Evolutionary conservation across 1,140 invertebrate species (phyloP).

Genomic region (Drosophila ogumai): DNA sequence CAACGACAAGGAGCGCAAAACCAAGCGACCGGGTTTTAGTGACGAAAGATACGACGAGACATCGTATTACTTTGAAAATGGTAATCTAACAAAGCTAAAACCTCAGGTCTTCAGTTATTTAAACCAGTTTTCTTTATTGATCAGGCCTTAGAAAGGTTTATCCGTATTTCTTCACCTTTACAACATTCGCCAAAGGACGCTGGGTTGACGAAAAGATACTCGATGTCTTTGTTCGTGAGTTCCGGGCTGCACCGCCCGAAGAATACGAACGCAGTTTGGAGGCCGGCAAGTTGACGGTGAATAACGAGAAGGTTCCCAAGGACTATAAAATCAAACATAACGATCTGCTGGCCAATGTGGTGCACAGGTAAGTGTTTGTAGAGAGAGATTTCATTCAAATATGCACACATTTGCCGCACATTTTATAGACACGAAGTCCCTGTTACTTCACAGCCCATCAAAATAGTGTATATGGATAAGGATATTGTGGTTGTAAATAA

Average conservation of each 20-base stretch:
- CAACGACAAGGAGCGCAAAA: slow-evolving; percentile 96
- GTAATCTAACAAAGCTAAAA: slow-evolving; percentile 86
- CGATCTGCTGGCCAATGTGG: slow-evolving; percentile 96
- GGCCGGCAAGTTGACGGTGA: slow-evolving; percentile 96
- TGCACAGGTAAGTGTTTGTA: slow-evolving; percentile 92
- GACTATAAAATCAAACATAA: slow-evolving; percentile 97
- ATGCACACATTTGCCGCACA: slow-evolving; percentile 25
- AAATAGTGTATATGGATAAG: slow-evolving; percentile 98
- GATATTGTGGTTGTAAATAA: slow-evolving; percentile 99
- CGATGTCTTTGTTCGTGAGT: slow-evolving; percentile 97
- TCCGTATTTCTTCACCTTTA: slow-evolving; percentile 99
- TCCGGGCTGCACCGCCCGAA: slow-evolving; percentile 95
- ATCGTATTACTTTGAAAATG: slow-evolving; percentile 98
- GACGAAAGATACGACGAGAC: slow-evolving; percentile 97
- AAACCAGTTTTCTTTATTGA: not conserved
- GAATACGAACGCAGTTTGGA: slow-evolving; percentile 96
- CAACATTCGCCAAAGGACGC: slow-evolving; percentile 97
- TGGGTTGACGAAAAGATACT: slow-evolving; percentile 98
- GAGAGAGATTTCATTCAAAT: slow-evolving; percentile 17
- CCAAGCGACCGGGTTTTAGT: slow-evolving; percentile 95
- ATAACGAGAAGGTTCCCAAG: slow-evolving; percentile 95
- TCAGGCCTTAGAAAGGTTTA: slow-evolving; percentile 98
- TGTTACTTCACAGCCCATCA: slow-evolving; percentile 96
- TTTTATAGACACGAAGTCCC: slow-evolving; percentile 96
- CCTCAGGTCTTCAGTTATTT: not conserved